These are phyloP conservation scores for Thalassoma bifasciatum DNA, from an alignment of 2,113 vertebrate species.

Conservation along the genomic window DNA sequence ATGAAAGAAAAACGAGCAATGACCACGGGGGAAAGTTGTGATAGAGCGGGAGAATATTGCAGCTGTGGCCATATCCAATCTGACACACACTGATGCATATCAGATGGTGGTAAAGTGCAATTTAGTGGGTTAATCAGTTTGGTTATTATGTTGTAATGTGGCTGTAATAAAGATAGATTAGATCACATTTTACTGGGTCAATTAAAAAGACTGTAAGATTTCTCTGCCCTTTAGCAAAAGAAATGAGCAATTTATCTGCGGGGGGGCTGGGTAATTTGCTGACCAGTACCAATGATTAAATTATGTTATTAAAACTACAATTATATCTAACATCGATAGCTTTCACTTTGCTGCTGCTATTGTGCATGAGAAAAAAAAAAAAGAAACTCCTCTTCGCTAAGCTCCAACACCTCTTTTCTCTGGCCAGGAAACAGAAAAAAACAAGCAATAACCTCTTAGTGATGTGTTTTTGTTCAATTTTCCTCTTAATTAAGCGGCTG, in stretches of 20 bases:
- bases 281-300: constrained; percentile 13
- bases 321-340: constrained; percentile 6
- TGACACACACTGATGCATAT: constrained; percentile 35
- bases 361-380: constrained; percentile 2
- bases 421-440: not conserved
- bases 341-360: constrained; percentile 11
- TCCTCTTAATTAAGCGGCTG: constrained; percentile 23
- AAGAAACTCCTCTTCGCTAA: not conserved
- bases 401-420: not conserved
- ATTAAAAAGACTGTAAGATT: constrained; percentile 19
- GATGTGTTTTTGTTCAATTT: constrained; percentile 25
- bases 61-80: constrained; percentile 23
- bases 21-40: constrained; percentile 51
- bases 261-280: not conserved
- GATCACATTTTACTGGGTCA: constrained; percentile 19
- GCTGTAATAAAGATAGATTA: constrained; percentile 44
- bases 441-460: constrained; percentile 4
- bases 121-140: constrained; percentile 42
- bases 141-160: constrained; percentile 50
- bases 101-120: constrained; percentile 39
- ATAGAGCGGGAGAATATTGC: constrained; percentile 30
- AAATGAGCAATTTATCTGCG: constrained; percentile 6
- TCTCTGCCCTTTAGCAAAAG: not conserved
- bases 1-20: constrained; percentile 47
- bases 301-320: constrained; percentile 13